Evolutionary conservation across 2,888 invertebrate genomes (phyloP), one percentile per base, ranked within the genome.

Genomic region (Aphodius sticticus): DNA sequence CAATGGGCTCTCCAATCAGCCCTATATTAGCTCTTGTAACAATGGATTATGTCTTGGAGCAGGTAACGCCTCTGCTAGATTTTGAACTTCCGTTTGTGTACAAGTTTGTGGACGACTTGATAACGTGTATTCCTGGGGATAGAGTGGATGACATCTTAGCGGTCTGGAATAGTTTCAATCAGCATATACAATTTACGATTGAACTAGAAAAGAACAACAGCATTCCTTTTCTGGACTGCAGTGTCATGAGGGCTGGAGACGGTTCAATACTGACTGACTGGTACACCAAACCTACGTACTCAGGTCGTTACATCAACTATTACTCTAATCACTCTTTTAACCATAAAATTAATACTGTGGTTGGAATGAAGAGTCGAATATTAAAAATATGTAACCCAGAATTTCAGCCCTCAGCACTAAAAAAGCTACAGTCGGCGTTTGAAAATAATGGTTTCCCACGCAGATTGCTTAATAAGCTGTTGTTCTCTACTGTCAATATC

Each of bases 301-400:
- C 77, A 6, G 70, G 77, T 9, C 53, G 77, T 12, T 77, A 69
- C 37, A 77, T 77, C 69, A 70, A 77, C 9, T 77, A 69, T 16
- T 6, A 69, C n/a, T 77, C 77, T 70, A 26, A 26, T 69, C 77
- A 77, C n/a, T 35, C 15, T 35, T 35, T 16, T 9, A 70, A 35
- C 69, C 77, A 77, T 26, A 77, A 77, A 70, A 77, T 77, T 69
- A 77, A 77, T 38, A 76, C 76, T 16, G 53, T 76, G 38, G 16
- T 15, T 38, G 53, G 16, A n/a, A 76, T 36, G 76, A 15, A 38
- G 38, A 76, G 14, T 15, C 53, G 37, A 53, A n/a, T 76, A 7
- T 12, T 37, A 7, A 6, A 35, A 16, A 76, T 76, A 76, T 71
- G 71, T 15, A 16, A 16, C 35, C 71, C 16, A 16, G 26, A 71